phyloP scores from a whole-genome alignment of 2,888 invertebrate species.

The Epiperipatus broadwayi region DNA sequence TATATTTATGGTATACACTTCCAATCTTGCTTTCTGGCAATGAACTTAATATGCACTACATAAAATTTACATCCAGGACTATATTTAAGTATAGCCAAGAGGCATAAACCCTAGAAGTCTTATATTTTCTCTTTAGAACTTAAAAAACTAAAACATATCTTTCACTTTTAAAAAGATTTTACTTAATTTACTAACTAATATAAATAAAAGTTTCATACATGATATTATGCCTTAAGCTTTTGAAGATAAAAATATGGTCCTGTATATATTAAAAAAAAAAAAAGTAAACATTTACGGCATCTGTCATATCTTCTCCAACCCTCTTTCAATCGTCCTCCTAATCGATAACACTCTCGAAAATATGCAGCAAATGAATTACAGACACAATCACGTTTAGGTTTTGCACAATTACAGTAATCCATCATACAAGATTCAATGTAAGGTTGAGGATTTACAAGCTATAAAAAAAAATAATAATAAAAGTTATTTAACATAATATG shows the following conservation, averaged over 20 bases:
- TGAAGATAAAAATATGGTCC: background rate
- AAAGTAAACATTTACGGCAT: slow-evolving; percentile 50
- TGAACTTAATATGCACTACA: no score
- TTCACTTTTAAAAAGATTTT: no score
- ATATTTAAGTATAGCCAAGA: no score
- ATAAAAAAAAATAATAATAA: slow-evolving; percentile 15
- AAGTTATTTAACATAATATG: slow-evolving; percentile 5
- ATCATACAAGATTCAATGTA: slow-evolving; percentile 52
- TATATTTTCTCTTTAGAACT: no score
- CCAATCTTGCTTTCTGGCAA: no score
- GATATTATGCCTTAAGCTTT: background rate
- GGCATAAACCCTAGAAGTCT: no score
- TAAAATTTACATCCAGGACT: no score
- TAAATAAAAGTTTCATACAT: no score
- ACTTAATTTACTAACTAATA: no score
- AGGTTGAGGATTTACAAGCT: slow-evolving; percentile 44
- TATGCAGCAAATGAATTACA: slow-evolving; percentile 56
- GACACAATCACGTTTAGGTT: slow-evolving; percentile 42
- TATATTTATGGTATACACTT: no score
- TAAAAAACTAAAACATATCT: no score
- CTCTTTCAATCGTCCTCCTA: slow-evolving; percentile 41
- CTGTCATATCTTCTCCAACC: slow-evolving; percentile 58
- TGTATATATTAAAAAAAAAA: background rate
- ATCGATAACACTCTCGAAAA: slow-evolving; percentile 50
- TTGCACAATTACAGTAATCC: slow-evolving; percentile 51